phyloP scores from a whole-genome alignment of 2,888 invertebrate genomes.

The Drosophila lacicola region DNA sequence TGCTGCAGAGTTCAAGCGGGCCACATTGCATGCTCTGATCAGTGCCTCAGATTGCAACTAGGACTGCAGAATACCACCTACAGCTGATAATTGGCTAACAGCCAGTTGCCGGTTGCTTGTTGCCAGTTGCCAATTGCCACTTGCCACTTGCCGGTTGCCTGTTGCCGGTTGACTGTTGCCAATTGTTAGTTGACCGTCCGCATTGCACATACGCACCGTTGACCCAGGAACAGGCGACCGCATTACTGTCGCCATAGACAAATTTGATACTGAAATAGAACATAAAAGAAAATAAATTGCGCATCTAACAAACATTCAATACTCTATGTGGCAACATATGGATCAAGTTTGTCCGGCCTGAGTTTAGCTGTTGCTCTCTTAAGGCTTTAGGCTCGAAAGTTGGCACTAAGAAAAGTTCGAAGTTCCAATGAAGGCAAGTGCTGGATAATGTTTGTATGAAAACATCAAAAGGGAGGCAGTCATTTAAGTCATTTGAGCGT shows the following conservation, averaged over 20 bases:
- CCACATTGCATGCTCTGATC: conserved; percentile 59
- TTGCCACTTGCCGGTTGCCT: conserved; percentile 8
- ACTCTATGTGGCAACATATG: background rate
- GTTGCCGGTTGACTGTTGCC: conserved; percentile 6
- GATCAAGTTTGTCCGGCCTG: background rate
- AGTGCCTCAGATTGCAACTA: conserved; percentile 46
- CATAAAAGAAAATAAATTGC: background rate
- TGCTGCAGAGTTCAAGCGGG: conserved; percentile 40
- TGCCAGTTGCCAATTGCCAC: conserved; percentile 22
- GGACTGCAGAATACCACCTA: conserved; percentile 34
- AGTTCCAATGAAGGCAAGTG: too few species aligned
- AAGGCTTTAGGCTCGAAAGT: too few species aligned
- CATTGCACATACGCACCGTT: conserved; percentile 69
- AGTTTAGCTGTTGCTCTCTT: too few species aligned
- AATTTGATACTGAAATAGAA: conserved; percentile 34
- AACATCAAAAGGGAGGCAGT: too few species aligned
- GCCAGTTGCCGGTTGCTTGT: conserved; percentile 23
- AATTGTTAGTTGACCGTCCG: conserved; percentile 20
- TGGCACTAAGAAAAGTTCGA: too few species aligned
- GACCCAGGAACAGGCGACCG: conserved; percentile 56
- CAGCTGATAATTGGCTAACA: conserved; percentile 48
- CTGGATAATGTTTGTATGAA: too few species aligned
- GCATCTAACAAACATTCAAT: background rate
- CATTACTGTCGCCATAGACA: conserved; percentile 55
- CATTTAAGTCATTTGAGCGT: too few species aligned